Evolutionary conservation across 2,888 invertebrate genomes (phyloP).

Genomic region (Leucoma salicis): DNA sequence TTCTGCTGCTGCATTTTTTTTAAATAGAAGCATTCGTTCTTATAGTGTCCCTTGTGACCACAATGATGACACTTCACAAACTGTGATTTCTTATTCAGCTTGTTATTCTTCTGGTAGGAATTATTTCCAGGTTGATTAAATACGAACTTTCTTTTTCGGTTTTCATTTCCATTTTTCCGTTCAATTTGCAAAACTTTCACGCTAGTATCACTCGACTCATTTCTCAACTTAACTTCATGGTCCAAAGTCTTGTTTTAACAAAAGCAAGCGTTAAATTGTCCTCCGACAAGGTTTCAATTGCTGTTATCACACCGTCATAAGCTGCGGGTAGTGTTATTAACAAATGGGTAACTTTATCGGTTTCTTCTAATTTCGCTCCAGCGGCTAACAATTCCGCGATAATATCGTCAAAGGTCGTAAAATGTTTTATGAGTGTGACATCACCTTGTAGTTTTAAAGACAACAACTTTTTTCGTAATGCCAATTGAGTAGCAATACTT

Average conservation of each 20-base stretch:
- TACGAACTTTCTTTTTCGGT: conserved; percentile 16
- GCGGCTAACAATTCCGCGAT: background rate
- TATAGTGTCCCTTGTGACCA: background rate
- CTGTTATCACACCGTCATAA: background rate
- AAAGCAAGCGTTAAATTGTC: background rate
- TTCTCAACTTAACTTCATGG: background rate
- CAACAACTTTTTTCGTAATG: background rate
- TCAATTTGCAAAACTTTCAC: conserved; percentile 10
- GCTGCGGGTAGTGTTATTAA: background rate
- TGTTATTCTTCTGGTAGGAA: no score
- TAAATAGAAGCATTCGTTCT: background rate
- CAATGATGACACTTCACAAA: background rate
- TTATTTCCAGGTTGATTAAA: no score
- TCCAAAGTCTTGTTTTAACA: background rate
- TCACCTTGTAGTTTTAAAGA: background rate
- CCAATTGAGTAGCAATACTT: background rate
- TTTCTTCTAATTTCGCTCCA: background rate
- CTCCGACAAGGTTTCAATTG: background rate
- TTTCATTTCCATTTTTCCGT: background rate
- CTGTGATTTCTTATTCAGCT: no score
- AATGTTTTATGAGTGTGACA: background rate
- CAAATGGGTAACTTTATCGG: conserved; percentile 1
- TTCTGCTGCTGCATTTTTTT: no score
- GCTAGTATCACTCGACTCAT: background rate
- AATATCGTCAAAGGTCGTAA: background rate